Evolutionary conservation across 2,797 vertebrate species (phyloP), one percentile per base, ranked within the genome.

Genomic region (Sebastes diploproa): DNA sequence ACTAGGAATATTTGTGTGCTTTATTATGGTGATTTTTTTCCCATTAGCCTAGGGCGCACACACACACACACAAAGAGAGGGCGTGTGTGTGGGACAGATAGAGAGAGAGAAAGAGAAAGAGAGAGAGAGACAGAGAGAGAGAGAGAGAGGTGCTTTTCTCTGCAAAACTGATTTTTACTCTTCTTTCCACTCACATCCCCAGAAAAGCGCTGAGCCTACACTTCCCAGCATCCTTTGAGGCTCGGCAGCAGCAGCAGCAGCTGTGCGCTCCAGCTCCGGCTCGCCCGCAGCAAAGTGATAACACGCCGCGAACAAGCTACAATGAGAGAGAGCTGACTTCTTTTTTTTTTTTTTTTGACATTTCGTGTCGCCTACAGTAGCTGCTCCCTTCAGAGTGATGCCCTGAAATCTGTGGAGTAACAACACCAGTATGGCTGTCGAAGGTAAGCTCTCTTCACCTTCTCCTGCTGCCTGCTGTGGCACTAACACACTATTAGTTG

Each of bases 341-440:
- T 77, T 72, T 87, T 8, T 25, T 91, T 85, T 38, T 42, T 42
- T 42, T 42, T 42, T 42, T 42, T 6, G 14, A 65, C 79, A 73
- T 89, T 6, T 46, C 2, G 38, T 67, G 61, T n/a, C 85, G 11
- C 25, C 79, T 42, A 42, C 38, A 42, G 38, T 42, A 42, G 14
- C 38, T 27, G 70, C 75, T 55, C 67, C 58, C 27, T 18, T 1
- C 62, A 70, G 25, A 84, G 92, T 86, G 88, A 96, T 95, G 95
- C 79, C 30, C 79, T 42, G 38, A 46, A 7, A 81, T 89, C 86
- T 58, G 83, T 66, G 93, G 89, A 94, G 75, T 88, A 90, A 80
- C 88, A 83, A 42, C 38, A 42, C 38, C 38, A 42, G 80, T 8
- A 96, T 96, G 96, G 95, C 95, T 78, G 95, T 96, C 77, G 88